Conservation (phyloP, 64 coral and sea anemone species). For the Montipora capricornis region DNA sequence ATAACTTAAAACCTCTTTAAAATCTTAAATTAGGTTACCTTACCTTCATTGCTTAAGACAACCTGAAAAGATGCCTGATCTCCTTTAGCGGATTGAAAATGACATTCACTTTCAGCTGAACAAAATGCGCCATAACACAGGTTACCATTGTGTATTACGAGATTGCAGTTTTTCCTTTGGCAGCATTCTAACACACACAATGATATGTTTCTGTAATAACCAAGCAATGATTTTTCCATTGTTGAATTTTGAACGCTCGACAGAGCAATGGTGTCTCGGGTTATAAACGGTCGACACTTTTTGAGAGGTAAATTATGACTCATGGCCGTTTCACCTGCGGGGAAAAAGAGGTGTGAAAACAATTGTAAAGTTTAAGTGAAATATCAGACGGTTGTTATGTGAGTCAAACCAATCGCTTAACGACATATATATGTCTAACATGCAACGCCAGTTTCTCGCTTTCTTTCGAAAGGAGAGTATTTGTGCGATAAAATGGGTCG, state of each 20-base stretch:
- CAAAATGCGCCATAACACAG: conserved; percentile 62
- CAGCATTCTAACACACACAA: conserved; percentile 51
- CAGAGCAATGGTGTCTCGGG: background rate
- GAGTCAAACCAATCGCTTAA: background rate
- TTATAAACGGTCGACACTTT: conserved; percentile 2
- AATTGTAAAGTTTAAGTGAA: background rate
- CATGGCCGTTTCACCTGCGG: background rate
- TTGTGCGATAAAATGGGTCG: too few species aligned
- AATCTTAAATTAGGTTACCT: background rate
- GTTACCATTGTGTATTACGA: conserved; percentile 49
- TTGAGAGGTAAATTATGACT: background rate
- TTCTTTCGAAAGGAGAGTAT: too few species aligned
- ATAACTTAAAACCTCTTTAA: background rate
- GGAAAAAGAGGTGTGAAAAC: background rate
- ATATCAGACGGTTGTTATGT: background rate
- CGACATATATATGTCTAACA: background rate
- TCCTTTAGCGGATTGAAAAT: conserved; percentile 16
- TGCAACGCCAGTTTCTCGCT: too few species aligned
- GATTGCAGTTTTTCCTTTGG: conserved; percentile 38
- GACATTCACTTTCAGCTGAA: conserved; percentile 39
- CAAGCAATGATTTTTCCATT: background rate
- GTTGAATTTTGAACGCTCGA: background rate
- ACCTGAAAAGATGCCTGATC: conserved; percentile 60
- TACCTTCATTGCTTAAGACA: conserved; percentile 25
- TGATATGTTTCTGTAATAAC: conserved; percentile 26